A percentile compares a stretch with the other conserved stretches of the same genome.
Evolutionary conservation across 2,888 invertebrate species (phyloP).

Genomic region (Mantis religiosa): DNA sequence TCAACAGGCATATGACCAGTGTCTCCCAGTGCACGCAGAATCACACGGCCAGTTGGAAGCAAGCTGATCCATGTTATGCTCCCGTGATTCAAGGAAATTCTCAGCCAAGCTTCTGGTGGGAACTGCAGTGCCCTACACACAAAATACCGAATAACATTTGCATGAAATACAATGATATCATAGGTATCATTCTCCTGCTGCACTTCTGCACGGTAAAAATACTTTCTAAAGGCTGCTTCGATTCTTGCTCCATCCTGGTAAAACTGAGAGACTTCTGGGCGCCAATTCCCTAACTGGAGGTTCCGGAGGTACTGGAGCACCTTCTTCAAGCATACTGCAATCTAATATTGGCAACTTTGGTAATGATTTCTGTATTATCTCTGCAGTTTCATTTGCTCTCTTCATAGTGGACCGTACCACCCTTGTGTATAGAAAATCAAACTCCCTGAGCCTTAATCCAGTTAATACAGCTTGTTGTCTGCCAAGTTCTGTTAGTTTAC

Average conservation of each 20-base stretch:
- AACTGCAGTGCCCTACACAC: conserved; percentile 89
- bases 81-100: conserved; percentile 85
- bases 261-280: conserved; percentile 71
- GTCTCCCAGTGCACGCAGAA: conserved; percentile 78
- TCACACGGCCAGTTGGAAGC: conserved; percentile 79
- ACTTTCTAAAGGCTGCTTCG: no score
- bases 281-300: conserved; percentile 87
- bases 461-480: conserved; percentile 80
- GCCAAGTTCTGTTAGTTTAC: conserved; percentile 76
- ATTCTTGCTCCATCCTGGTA: no score
- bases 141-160: no score
- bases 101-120: conserved; percentile 94
- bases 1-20: conserved; percentile 84
- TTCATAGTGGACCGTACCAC: conserved; percentile 89
- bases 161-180: no score
- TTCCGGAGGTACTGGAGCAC: conserved; percentile 91
- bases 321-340: conserved; percentile 81
- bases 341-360: conserved; percentile 54
- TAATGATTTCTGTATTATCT: conserved; percentile 71
- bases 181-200: no score
- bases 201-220: no score
- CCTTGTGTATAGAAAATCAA: conserved; percentile 73
- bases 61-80: conserved; percentile 91
- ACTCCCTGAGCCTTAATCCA: conserved; percentile 65
- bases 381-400: conserved; percentile 86